Evolutionary conservation across 1,140 invertebrate species (phyloP), one percentile per base, ranked within the genome.

Genomic region (Euborellia annulipes): DNA sequence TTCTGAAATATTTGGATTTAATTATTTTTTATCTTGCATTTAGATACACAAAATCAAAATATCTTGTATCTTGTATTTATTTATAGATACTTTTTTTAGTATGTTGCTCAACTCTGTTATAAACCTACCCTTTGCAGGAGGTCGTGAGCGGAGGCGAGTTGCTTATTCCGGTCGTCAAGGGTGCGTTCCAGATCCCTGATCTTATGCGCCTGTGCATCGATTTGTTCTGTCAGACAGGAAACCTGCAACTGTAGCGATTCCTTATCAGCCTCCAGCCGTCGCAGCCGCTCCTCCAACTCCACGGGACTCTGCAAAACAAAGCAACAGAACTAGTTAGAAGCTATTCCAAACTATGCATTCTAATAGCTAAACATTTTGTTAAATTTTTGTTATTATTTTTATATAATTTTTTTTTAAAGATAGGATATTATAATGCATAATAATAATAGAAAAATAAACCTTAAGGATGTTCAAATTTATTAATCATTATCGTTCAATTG

Each of bases 141-240:
- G 50, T 91, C 86, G 58, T 94, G 87, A 38, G 86, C 77, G 49
- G 75, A 77, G 20, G 76, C 73, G 0, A 93, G 65, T 43, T 77
- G 71, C 52, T 82, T 77, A 43, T 81, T 78, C 53, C 85, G 84
- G 27, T 88, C 81, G 3, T 77, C 74, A 2, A 95, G 66, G 11
- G 77, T 64, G 50, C 78, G 76, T 58, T 95, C 90, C 44, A 95
- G 65, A 58, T 97, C 91, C 4, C 74, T 61, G 49, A 97, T 95
- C 64, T 92, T 91, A 55, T 86, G 86, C 0, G 78, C 79, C 60
- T 97, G 90, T 19, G 86, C 88, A 14, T 91, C 84, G 37, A 95
- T 85, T 59, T 94, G 89, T 49, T 95, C 90, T 1, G 78, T 82
- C 8, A 96, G 66, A 50, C 93, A 85, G 51, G 85, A 83, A 23